Percentiles rank a stretch among this genome's conserved stretches.
Conservation (phyloP, 2,888 invertebrate species). For the Tipula unca region DNA sequence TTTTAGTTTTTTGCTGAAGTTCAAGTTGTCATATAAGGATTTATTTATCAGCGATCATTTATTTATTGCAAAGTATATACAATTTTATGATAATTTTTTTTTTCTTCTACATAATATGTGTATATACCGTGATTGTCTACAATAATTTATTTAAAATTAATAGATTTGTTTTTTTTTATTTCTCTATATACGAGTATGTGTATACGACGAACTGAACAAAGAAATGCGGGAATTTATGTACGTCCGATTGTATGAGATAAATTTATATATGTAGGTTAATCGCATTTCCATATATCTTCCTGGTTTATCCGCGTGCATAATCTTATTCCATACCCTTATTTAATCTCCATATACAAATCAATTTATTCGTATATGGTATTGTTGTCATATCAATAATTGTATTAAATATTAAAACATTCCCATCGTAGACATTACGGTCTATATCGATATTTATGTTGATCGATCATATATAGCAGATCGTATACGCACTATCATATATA, state of each 20-base stretch:
- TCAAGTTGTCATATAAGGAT: constrained; percentile 14
- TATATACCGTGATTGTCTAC: neutral
- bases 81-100: neutral
- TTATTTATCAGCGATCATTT: constrained; percentile 8
- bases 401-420: neutral
- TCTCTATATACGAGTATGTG: neutral
- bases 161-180: neutral
- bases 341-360: neutral
- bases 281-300: neutral
- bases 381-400: neutral
- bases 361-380: neutral
- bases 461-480: too few relatives aligned
- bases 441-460: neutral
- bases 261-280: neutral
- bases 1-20: neutral
- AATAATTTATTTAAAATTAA: constrained; percentile 8
- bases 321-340: neutral
- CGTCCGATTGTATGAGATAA: neutral
- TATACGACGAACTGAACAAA: neutral
- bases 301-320: neutral
- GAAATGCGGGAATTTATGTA: neutral
- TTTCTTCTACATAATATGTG: neutral
- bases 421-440: neutral
- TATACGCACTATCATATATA: neutral
- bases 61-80: neutral